Conservation (phyloP, 2,888 invertebrate genomes). For the Yponomeuta malinellus region DNA sequence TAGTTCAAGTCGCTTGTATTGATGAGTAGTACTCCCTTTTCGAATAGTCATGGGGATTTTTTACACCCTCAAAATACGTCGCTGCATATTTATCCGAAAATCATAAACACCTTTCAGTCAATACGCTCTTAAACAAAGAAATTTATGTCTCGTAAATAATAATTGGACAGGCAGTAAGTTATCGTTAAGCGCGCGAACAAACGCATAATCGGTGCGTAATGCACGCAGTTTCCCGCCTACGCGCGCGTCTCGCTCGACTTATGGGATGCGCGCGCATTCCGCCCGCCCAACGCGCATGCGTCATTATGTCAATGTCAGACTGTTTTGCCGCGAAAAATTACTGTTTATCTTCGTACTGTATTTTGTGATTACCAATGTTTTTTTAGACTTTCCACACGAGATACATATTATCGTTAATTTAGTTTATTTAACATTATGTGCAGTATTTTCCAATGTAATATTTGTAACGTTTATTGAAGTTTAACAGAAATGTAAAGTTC, state of each 20-base stretch:
- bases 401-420: too few species aligned
- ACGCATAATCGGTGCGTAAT: slow-evolving; percentile 7
- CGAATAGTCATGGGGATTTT: too few species aligned
- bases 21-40: too few species aligned
- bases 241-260: slow-evolving; percentile 1
- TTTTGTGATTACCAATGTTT: background rate
- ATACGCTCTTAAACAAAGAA: background rate
- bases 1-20: too few species aligned
- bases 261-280: slow-evolving; percentile 13
- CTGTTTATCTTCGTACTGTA: background rate
- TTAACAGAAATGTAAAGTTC: too few species aligned
- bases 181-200: background rate
- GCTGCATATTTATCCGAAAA: too few species aligned
- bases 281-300: slow-evolving; percentile 13
- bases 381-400: too few species aligned
- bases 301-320: background rate
- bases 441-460: too few species aligned
- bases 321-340: slow-evolving; percentile 7
- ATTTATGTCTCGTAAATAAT: background rate
- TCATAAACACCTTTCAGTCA: background rate
- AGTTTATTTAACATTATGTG: too few species aligned
- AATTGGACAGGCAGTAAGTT: background rate
- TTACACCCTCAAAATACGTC: too few species aligned
- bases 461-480: too few species aligned
- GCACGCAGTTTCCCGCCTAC: slow-evolving; percentile 1